Base-by-base conservation (phyloP, 2,888 invertebrate genomes). In the Mechanitis mazaeus region DNA sequence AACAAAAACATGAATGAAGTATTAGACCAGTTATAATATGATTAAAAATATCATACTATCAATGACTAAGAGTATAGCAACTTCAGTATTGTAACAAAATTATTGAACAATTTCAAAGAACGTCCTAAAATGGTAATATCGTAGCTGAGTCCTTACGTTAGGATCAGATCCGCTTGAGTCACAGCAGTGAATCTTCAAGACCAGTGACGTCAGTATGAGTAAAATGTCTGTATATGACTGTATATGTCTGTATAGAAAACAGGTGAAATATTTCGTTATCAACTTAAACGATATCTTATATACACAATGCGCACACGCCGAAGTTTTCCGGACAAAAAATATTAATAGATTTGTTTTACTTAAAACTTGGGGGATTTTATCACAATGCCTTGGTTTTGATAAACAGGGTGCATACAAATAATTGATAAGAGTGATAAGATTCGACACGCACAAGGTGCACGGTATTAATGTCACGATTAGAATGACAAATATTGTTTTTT, bases 401-500 rank as follows among this genome's bases (percentile, higher is more conserved):
- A 55, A 60, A 50, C 47, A 45, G 57, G 42, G 60, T 54, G 64
- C 67, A 28, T 7, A 76, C 74, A 74, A 77, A 75, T 71, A 74
- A 69, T 72, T 75, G 79, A 80, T 81, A 80, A 81, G 77, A 68
- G 71, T 75, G 79, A 80, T 81, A 80, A 81, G 77, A 74, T 67
- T 69, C 69, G 66, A 59, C 64, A 55, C 66, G 65, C 72, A 67
- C 79, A 76, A 76, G 75, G 73, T 74, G 75, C 68, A 45, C 54
- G 68, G 50, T 31, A 50, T 71, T 69, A 65, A 71, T 73, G 71
- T 64, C 65, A 65, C 72, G 79, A 81, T 81, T 79, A 79, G 70
- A 75, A 75, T 75, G 75, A 80, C 81, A 80, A 84, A 85, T 80
- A 84, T 85, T 82, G 70, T 69, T 69, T 69, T 58, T 59, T 47